Evolutionary conservation across 2,113 vertebrate species (phyloP).

Genomic region (Leptobrachium ailaonicum): DNA sequence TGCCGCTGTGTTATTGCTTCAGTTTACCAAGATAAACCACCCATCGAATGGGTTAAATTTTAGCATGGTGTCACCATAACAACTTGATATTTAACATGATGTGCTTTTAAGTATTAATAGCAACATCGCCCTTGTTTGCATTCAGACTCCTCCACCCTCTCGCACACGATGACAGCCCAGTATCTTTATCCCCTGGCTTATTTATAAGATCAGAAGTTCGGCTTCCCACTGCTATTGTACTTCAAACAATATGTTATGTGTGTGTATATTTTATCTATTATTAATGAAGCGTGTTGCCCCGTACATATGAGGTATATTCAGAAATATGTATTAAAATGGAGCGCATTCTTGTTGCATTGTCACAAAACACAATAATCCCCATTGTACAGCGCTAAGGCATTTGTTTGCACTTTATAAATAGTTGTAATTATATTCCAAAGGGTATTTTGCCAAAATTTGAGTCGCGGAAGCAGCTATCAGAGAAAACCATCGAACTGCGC

Average conservation of each 20-base stretch:
- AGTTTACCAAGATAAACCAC: neutral
- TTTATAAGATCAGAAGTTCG: slow-evolving; percentile 5
- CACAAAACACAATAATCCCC: no score
- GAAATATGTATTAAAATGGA: no score
- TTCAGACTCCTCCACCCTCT: slow-evolving; percentile 12
- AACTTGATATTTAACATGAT: slow-evolving; percentile 40
- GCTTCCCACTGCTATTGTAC: slow-evolving; percentile 16
- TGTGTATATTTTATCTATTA: neutral
- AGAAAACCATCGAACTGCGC: no score
- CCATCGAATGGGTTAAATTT: slow-evolving; percentile 10
- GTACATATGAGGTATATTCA: no score
- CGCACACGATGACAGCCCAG: slow-evolving; percentile 14
- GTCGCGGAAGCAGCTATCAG: no score
- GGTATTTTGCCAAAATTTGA: no score
- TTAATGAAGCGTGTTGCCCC: no score
- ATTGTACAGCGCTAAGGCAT: no score
- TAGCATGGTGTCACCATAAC: slow-evolving; percentile 34
- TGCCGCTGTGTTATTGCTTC: neutral
- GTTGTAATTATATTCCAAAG: no score
- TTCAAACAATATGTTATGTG: slow-evolving; percentile 13
- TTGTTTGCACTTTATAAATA: no score
- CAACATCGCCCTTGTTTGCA: slow-evolving; percentile 22
- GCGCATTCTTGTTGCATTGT: no score
- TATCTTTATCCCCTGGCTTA: slow-evolving; percentile 14
- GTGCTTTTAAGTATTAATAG: slow-evolving; percentile 45